Evolutionary conservation across 2,888 invertebrate genomes (phyloP), one percentile per base, ranked within the genome.

Genomic region (Leucoptera coffeella): DNA sequence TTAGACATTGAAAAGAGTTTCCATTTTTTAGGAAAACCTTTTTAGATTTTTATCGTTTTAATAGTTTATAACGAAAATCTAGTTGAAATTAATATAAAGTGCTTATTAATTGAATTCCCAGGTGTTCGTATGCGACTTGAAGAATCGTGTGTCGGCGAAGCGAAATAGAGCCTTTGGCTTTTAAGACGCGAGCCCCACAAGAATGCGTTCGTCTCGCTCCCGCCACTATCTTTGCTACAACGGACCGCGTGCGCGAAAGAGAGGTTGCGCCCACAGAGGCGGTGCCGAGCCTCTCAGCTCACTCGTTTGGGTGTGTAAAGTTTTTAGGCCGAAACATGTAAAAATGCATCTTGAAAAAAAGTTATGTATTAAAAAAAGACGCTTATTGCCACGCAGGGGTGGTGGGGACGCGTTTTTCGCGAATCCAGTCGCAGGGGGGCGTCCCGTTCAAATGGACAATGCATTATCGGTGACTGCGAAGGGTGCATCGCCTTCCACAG

Each of bases 301-400:
- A 37, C 43, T 36, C 62, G 50, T 45, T 52, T 64, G 67, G 67
- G 65, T 64, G 67, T 65, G 67, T 65, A 67, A 69, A 69, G 65
- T 67, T 67, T 32, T 69, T 67, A 67, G 67, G 65, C 65, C 65
- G 64, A 65, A 67, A 69, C 69, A 64, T 67, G 69, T 69, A 69
- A 67, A 69, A 69, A 67, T 69, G 69, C 67, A 69, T 67, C 67
- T 69, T 69, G 65, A 65, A 69, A 69, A 69, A 69, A 69, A 69
- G 69, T 69, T 69, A 69, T 69, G 69, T 67, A 67, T 69, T 67
- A 61, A 69, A 69, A 69, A 69, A 69, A 67, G 67, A 67, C 62
- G 57, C 57, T 64, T 62, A 64, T 67, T 65, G 59, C 64, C 55
- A 57, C 51, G 39, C 39, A 48, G 47, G 61, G 64, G 64, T 50